Evolutionary conservation across 2,797 vertebrate genomes (phyloP).

Genomic region (Falco berigora): DNA sequence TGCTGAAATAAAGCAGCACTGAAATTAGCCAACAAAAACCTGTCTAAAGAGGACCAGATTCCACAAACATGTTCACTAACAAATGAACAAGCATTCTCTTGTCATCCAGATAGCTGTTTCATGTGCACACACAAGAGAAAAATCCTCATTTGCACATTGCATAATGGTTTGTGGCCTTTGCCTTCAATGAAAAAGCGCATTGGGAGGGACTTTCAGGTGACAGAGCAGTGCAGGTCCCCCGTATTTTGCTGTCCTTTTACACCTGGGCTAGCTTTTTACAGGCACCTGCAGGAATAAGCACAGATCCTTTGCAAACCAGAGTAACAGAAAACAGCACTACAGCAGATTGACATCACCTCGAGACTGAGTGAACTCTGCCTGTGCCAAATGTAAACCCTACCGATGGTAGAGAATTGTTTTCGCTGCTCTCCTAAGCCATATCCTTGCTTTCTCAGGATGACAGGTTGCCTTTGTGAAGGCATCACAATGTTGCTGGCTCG

Average conservation of each 20-base stretch:
- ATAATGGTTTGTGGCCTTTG: background rate
- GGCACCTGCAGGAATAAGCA: background rate
- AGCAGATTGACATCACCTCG: background rate
- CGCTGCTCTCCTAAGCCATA: background rate
- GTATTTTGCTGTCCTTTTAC: background rate
- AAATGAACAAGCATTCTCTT: background rate
- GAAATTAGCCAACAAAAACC: background rate
- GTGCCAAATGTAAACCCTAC: background rate
- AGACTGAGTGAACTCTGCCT: background rate
- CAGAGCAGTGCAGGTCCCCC: background rate
- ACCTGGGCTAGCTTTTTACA: background rate
- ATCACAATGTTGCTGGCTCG: background rate
- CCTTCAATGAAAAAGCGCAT: fast-evolving
- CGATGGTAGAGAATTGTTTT: too few relatives aligned
- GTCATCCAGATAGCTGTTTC: background rate
- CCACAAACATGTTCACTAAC: background rate
- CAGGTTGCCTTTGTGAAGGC: background rate
- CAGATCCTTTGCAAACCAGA: background rate
- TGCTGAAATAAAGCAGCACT: background rate
- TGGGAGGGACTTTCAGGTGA: background rate
- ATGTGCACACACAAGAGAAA: background rate
- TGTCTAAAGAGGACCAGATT: background rate
- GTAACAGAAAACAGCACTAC: background rate
- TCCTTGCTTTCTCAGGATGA: background rate
- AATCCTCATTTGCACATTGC: background rate